Base-by-base conservation (phyloP, 2,888 invertebrate genomes). In the Drosophila helvetica region DNA sequence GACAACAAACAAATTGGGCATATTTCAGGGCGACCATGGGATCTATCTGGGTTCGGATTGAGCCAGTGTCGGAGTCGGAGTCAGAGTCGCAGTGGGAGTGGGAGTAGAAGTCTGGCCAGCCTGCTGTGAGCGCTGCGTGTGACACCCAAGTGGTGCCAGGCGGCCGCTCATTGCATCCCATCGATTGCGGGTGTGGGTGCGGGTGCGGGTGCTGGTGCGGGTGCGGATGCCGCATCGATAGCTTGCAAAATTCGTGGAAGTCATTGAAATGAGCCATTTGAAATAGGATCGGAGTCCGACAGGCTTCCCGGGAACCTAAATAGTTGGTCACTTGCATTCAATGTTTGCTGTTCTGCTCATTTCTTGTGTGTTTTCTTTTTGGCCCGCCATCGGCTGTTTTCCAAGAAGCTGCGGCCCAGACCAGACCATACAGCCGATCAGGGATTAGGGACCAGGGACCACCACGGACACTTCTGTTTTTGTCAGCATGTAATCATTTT, bases 241-340 rank as follows among this genome's bases (percentile, higher is more conserved):
- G 77, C 54, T 75, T 76, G 81, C 87, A 62, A 78, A 84, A 87
- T 83, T 83, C 83, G 86, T 82, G 75, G 83, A 83, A 83, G 52
- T 77, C 83, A 82, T 83, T 88, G 86, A 72, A 53, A 43, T 33
- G 62, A 71, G 73, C 72, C 78, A 77, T 78, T 79, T 87, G 88
- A 87, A 83, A 83, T 83, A 72, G 77, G 83, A 83, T 72, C 68
- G 65, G 45, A 22, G 33, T 17, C 17, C n/a, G 22, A 43, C 52
- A 18, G 72, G 45, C 46, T 52, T 42, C 57, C 33, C 17, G 43
- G n/a, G 60, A 47, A 63, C 54, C 46, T 30, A 45, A n/a, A 48
- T 46, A 3, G 62, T 48, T 25, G 68, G 67, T 55, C 55, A 66
- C 65, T 67, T 54, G 55, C 30, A 25, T 54, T 67, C 43, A 54